A percentile compares a stretch with the other conserved stretches of the same genome.
Evolutionary conservation across 2,888 invertebrate species (phyloP).

Genomic region (Epiblema foenella): DNA sequence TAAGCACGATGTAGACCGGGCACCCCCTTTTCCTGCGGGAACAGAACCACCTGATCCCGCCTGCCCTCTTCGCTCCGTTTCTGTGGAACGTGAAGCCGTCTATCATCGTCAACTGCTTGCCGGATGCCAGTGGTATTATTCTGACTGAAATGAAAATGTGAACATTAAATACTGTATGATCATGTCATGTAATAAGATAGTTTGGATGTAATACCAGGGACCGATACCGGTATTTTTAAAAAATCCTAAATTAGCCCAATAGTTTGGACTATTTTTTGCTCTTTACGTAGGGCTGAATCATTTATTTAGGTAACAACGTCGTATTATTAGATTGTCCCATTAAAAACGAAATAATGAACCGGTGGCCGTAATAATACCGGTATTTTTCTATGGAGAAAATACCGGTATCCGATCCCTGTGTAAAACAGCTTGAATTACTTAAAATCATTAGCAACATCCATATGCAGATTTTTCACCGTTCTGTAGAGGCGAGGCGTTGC

Average conservation of each 20-base stretch:
- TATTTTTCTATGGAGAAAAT: too few species aligned
- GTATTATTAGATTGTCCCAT: too few species aligned
- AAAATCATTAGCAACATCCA: neutral
- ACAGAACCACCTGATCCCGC: conserved; percentile 39
- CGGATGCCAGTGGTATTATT: conserved; percentile 21
- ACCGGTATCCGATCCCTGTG: too few species aligned
- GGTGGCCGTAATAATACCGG: too few species aligned
- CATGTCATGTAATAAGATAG: neutral
- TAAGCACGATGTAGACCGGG: conserved; percentile 32
- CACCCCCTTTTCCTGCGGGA: conserved; percentile 28
- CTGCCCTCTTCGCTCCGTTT: conserved; percentile 16
- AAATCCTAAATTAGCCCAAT: too few species aligned
- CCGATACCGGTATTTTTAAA: too few species aligned
- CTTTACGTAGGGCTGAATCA: too few species aligned
- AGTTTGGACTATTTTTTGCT: too few species aligned
- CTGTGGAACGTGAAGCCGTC: conserved; percentile 40
- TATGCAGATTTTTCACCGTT: neutral
- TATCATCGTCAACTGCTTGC: conserved; percentile 33
- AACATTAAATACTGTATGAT: neutral
- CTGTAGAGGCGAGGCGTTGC: neutral
- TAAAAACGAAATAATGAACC: too few species aligned
- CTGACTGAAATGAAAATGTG: conserved; percentile 20
- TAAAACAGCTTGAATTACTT: neutral
- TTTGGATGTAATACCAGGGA: neutral
- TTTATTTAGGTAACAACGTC: too few species aligned